Evolutionary conservation across 2,797 vertebrate species (phyloP).

Genomic region (Octomys mimax): DNA sequence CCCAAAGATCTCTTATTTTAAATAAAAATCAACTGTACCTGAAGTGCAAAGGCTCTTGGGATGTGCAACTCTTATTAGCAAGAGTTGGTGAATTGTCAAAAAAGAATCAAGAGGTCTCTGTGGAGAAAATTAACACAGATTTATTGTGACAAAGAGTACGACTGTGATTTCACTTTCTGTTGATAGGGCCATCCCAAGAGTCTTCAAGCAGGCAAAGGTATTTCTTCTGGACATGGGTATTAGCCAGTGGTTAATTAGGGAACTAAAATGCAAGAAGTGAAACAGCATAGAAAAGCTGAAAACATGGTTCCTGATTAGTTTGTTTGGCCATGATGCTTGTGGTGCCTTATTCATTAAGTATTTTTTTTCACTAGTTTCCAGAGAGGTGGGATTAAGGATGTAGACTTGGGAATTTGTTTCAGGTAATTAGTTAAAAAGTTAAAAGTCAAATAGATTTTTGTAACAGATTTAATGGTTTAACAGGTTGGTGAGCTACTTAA

Average conservation of each 20-base stretch:
- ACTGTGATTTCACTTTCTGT: slow-evolving; percentile 73
- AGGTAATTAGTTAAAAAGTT: slow-evolving; percentile 77
- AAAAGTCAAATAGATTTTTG: slow-evolving; percentile 76
- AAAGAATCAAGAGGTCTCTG: slow-evolving; percentile 76
- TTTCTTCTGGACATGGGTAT: slow-evolving; percentile 73
- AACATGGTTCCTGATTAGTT: slow-evolving; percentile 9
- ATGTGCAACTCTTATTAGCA: slow-evolving; percentile 65
- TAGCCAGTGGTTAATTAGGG: slow-evolving; percentile 76
- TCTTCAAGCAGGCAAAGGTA: slow-evolving; percentile 59
- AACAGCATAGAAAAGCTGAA: slow-evolving; percentile 43
- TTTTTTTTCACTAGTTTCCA: slow-evolving; percentile 57
- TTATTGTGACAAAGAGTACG: slow-evolving; percentile 79
- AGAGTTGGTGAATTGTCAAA: slow-evolving; percentile 73
- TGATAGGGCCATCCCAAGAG: slow-evolving; percentile 56
- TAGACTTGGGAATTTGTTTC: slow-evolving; percentile 62
- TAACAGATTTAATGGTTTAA: slow-evolving; percentile 70
- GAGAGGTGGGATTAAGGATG: slow-evolving; percentile 36
- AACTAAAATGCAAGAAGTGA: slow-evolving; percentile 41
- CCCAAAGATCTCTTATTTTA: slow-evolving; percentile 47
- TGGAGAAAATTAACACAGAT: slow-evolving; percentile 77
- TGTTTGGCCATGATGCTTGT: neutral
- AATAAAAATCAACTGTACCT: slow-evolving; percentile 63
- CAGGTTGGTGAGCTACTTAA: slow-evolving; percentile 69
- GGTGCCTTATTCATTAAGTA: slow-evolving; percentile 27
- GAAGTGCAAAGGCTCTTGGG: slow-evolving; percentile 33